Evolutionary conservation across 2,113 vertebrate genomes (phyloP), one percentile per base, ranked within the genome.

Genomic region (Lucifuga dentata): DNA sequence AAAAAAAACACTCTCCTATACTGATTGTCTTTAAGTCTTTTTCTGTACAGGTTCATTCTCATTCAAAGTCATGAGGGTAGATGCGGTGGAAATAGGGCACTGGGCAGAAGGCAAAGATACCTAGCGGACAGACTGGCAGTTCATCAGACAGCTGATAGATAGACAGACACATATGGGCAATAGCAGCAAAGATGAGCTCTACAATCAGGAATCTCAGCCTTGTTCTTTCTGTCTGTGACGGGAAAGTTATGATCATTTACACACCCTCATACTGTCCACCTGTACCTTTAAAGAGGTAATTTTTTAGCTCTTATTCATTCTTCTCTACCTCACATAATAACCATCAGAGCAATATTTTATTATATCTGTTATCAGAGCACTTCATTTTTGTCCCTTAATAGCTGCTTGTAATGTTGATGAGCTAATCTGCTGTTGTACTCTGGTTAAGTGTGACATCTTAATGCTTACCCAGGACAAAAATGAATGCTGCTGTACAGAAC

Each of bases 1-100:
- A n/a, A n/a, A n/a, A n/a, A n/a, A n/a, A n/a, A n/a, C n/a, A n/a
- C n/a, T n/a, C n/a, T n/a, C n/a, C n/a, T 29, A 29, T 29, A 3
- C 26, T 29, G 26, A 5, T 7, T 29, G 26, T 29, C 26, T 29
- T 44, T 40, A 26, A 15, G 17, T 55, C 5, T n/a, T 38, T 59
- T 62, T 13, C 43, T 56, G 55, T 16, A 33, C 29, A 20, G 36
- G 43, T 36, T 70, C 38, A 66, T 56, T 73, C 7, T 11, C 26
- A 65, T 61, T 71, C 50, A 57, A 16, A 19, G 5, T 53, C 15
- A 38, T 49, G 17, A 36, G 19, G 17, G 5, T 45, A 23, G 44
- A 45, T 26, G 26, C 17, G 4, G 17, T 38, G 8, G 12, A 53
- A 19, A 23, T 12, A 0, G 9, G 13, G 49, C 23, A 68, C 8